Evolutionary conservation across 2,797 vertebrate species (phyloP).

Genomic region (Megalops cyprinoides): DNA sequence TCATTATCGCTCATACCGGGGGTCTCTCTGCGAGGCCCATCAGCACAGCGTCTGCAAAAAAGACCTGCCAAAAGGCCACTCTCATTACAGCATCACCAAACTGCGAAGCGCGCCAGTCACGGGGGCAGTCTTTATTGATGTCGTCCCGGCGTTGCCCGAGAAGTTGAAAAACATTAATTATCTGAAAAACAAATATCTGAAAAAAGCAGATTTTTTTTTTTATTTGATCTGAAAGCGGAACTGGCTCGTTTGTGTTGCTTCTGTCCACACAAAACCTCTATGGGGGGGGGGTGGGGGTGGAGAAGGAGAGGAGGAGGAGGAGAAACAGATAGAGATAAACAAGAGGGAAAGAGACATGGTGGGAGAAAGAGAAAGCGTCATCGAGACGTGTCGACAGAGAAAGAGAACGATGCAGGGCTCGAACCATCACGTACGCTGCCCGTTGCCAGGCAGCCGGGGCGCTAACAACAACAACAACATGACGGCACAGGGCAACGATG

Average conservation of each 20-base stretch:
- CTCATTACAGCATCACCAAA: slow-evolving; percentile 10
- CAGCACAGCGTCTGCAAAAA: not conserved
- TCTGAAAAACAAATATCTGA: not conserved
- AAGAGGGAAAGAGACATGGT: not conserved
- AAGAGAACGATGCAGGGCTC: not conserved
- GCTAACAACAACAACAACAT: not conserved
- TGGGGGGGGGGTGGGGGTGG: not conserved
- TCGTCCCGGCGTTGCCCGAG: not conserved
- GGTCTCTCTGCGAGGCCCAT: not conserved
- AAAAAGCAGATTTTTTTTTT: too few relatives aligned
- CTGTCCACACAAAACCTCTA: not conserved
- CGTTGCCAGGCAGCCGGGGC: not conserved
- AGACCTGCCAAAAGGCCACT: not conserved
- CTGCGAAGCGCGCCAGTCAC: not conserved
- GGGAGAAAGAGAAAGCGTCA: not conserved
- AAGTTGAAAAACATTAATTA: not conserved
- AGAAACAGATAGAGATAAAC: not conserved
- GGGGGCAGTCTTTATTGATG: not conserved
- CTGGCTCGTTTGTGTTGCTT: not conserved
- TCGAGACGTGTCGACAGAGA: slow-evolving; percentile 12
- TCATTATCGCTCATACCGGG: not conserved
- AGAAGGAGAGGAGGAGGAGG: not conserved
- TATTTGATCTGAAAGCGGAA: not conserved
- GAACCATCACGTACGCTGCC: not conserved
- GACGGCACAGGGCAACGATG: not conserved